Conservation (phyloP, 2,797 vertebrate species). For the Notoglanidium macrostoma region DNA sequence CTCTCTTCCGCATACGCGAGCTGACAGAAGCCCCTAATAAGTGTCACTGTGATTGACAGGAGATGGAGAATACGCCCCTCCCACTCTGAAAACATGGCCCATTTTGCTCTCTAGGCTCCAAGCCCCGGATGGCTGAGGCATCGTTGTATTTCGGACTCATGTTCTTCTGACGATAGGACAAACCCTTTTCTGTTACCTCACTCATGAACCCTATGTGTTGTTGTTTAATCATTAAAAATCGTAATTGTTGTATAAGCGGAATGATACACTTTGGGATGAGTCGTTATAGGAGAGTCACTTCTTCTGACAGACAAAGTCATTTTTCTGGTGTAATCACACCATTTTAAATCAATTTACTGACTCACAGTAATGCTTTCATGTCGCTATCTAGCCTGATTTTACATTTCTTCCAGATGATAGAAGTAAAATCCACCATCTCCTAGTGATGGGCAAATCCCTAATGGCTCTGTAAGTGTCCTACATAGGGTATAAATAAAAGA, state of each 20-base stretch:
- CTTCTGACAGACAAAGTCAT: too few species aligned
- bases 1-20: too few species aligned
- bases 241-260: background rate
- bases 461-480: background rate
- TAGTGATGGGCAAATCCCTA: background rate
- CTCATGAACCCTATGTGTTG: background rate
- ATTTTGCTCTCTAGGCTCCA: background rate
- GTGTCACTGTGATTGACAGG: background rate
- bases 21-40: too few species aligned
- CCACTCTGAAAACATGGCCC: background rate
- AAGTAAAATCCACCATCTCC: background rate
- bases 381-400: background rate
- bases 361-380: too few species aligned
- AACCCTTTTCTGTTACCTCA: too few species aligned
- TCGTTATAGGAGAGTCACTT: too few species aligned
- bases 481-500: too few species aligned
- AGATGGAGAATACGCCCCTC: background rate
- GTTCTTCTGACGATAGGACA: too few species aligned
- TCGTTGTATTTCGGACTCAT: too few species aligned
- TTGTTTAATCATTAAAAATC: background rate
- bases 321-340: too few species aligned
- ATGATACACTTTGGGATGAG: too few species aligned
- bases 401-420: background rate
- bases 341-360: background rate
- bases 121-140: too few species aligned